Percentiles rank a stretch among this genome's conserved stretches.
Evolutionary conservation across 2,113 vertebrate genomes (phyloP).

Genomic region (Rhineura floridana): DNA sequence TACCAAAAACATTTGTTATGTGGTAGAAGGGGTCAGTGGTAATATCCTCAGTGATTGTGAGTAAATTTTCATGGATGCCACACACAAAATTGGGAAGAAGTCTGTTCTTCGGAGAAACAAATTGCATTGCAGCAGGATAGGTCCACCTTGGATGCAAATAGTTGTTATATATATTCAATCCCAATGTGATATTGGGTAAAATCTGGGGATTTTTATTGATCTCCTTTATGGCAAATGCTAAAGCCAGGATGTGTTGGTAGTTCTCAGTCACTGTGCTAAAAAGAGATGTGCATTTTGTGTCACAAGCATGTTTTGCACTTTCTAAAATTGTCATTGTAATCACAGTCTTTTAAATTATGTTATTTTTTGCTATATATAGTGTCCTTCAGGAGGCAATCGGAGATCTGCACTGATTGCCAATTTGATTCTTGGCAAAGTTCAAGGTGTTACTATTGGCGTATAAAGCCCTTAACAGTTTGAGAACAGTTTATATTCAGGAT

Average conservation of each 20-base stretch:
- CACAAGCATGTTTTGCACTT: neutral
- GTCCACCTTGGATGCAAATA: neutral
- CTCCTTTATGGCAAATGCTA: neutral
- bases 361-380: too few relatives aligned
- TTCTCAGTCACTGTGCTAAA: neutral
- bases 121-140: neutral
- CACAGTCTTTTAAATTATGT: too few relatives aligned
- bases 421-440: too few relatives aligned
- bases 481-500: too few relatives aligned
- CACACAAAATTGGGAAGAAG: neutral
- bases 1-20: neutral
- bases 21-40: too few relatives aligned
- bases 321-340: neutral
- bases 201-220: neutral
- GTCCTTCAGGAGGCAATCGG: too few relatives aligned
- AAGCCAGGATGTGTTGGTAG: neutral
- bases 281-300: neutral
- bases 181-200: neutral
- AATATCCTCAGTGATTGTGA: neutral
- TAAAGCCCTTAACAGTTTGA: too few relatives aligned
- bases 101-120: neutral
- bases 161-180: neutral
- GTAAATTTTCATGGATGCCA: neutral
- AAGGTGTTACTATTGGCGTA: too few relatives aligned
- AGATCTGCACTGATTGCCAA: too few relatives aligned